Conservation (phyloP, 2,797 vertebrate species). For the Pantherophis alleghaniensis region DNA sequence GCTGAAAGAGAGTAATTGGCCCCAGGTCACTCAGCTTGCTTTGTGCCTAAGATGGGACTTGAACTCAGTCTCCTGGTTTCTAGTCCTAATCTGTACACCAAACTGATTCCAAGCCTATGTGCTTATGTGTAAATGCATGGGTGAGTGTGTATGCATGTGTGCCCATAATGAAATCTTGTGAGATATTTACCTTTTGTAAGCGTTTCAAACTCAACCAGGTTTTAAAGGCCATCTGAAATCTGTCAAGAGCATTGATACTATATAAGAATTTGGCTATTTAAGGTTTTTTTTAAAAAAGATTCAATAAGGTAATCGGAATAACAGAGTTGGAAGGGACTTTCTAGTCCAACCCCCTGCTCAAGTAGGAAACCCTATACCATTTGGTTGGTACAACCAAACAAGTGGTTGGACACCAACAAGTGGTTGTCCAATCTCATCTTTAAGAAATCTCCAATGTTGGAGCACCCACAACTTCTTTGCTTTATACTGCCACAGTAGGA, state of each 20-base stretch:
- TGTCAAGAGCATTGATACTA: background rate
- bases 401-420: no score
- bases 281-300: background rate
- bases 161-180: background rate
- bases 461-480: background rate
- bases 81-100: background rate
- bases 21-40: background rate
- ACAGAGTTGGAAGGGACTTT: no score
- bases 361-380: no score
- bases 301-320: background rate
- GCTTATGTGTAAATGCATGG: background rate
- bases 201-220: background rate
- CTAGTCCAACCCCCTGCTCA: no score
- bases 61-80: background rate
- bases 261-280: background rate
- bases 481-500: background rate
- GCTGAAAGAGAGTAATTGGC: background rate
- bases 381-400: no score
- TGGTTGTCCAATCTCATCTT: no score
- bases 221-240: background rate
- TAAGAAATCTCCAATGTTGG: no score
- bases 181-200: background rate
- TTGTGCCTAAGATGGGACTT: background rate
- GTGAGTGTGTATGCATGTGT: background rate
- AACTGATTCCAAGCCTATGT: background rate